Evolutionary conservation across 2,113 vertebrate genomes (phyloP), one percentile per base, ranked within the genome.

Genomic region (Poicephalus meyeri): DNA sequence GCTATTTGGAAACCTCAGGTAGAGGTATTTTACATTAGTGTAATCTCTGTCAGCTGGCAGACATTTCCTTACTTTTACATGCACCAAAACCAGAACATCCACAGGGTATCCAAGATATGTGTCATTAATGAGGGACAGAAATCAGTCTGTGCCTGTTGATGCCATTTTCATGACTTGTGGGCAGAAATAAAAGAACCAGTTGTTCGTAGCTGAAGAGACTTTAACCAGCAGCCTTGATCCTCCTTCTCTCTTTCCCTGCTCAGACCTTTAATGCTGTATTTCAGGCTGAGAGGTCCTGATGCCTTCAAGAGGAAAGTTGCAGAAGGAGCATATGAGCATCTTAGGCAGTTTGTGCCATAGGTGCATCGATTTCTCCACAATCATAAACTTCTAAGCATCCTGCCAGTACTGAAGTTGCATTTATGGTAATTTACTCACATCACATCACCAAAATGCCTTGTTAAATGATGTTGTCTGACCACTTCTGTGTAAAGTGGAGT

Each of bases 201-300:
- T 39, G 37, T 39, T 39, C 37, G 9, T 39, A 39, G 37, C 37
- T 39, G 37, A 39, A 39, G 37, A 10, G 37, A 9, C 37, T 39
- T 39, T 39, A 39, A 39, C 10, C 37, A 39, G 37, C 37, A 39
- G 37, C 37, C 37, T 39, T 39, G 37, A 39, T 39, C 37, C 37
- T 39, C 37, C 37, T 39, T 39, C 37, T 39, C 37, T 39, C 37
- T 39, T 39, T 39, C 37, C 37, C 37, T 39, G 37, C 37, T 9
- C 37, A 39, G 37, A 39, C 37, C 37, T 39, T 39, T 39, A 39
- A 39, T 39, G 37, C 37, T 39, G 37, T 39, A 39, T 39, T 39
- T 39, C 37, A 39, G 93, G 88, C 96, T 97, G 88, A 97, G 71
- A 47, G 72, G 37, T 81, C 80, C 76, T 68, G 55, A 16, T 76